These are phyloP conservation scores for Pitangus sulphuratus DNA, from an alignment of 2,797 vertebrate species.

Conservation along the genomic window DNA sequence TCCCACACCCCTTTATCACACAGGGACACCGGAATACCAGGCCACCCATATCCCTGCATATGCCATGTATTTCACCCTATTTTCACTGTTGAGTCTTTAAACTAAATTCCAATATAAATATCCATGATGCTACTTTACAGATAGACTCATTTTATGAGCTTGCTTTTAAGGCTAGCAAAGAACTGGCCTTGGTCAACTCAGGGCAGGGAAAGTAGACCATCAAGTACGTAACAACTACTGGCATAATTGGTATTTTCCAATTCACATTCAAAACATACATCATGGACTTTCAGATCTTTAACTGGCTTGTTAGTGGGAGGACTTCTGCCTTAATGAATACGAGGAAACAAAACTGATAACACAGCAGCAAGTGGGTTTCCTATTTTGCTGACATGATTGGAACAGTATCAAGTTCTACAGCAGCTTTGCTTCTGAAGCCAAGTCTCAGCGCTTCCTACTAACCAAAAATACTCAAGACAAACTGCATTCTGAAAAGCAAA, in stretches of 20 bases:
- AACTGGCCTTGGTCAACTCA: neutral
- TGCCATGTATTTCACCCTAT: neutral
- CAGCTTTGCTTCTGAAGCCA: constrained; percentile 28
- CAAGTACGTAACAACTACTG: neutral
- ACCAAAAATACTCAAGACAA: constrained; percentile 32
- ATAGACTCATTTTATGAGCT: neutral
- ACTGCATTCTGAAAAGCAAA: neutral
- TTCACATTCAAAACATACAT: neutral
- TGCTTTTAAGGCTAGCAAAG: neutral
- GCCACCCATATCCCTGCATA: neutral
- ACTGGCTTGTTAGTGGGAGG: constrained; percentile 7
- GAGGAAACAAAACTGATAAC: constrained; percentile 47
- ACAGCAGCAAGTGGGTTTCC: constrained; percentile 33
- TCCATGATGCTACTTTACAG: neutral
- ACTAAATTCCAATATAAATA: neutral
- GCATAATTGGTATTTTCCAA: neutral
- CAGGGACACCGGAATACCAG: neutral
- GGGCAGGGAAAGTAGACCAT: neutral
- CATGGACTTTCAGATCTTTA: neutral
- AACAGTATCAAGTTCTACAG: constrained; percentile 20
- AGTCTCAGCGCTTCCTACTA: neutral
- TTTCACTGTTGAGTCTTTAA: neutral
- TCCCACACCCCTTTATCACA: neutral
- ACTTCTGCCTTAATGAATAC: constrained; percentile 11
- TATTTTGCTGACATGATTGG: constrained; percentile 42